Conservation (phyloP, 2,888 invertebrate species). For the Seira ritae region DNA sequence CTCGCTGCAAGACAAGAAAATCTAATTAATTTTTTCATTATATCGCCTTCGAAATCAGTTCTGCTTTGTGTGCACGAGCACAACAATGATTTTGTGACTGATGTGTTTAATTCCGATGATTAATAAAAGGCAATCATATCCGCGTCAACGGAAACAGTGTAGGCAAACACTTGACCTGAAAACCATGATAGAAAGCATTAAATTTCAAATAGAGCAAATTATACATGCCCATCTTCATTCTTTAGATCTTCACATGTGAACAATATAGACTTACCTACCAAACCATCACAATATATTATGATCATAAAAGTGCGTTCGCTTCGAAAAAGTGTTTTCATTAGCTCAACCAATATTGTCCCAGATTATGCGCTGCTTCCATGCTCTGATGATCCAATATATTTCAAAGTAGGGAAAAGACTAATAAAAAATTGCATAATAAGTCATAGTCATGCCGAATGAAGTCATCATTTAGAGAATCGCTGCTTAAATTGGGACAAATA, state of each 20-base stretch:
- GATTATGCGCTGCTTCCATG: background rate
- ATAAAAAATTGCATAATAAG: conserved; percentile 3
- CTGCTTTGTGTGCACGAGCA: no score
- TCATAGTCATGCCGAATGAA: conserved; percentile 2
- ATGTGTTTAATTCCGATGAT: background rate
- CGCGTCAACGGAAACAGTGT: background rate
- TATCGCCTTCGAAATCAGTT: background rate
- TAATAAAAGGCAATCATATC: background rate
- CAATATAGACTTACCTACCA: no score
- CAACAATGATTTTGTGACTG: background rate
- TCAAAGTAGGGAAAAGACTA: background rate
- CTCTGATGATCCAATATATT: background rate
- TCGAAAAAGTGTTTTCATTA: background rate
- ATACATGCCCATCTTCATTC: background rate
- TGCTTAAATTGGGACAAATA: background rate
- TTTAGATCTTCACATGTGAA: no score
- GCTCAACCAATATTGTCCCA: background rate
- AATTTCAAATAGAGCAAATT: background rate
- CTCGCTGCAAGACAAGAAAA: background rate
- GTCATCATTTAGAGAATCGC: background rate
- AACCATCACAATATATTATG: no score
- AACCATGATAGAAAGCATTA: background rate
- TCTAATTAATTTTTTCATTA: background rate
- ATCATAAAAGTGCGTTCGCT: no score
- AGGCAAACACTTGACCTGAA: conserved; percentile 4